Conservation (phyloP, 2,888 invertebrate genomes). For the Calameuta pallipes region DNA sequence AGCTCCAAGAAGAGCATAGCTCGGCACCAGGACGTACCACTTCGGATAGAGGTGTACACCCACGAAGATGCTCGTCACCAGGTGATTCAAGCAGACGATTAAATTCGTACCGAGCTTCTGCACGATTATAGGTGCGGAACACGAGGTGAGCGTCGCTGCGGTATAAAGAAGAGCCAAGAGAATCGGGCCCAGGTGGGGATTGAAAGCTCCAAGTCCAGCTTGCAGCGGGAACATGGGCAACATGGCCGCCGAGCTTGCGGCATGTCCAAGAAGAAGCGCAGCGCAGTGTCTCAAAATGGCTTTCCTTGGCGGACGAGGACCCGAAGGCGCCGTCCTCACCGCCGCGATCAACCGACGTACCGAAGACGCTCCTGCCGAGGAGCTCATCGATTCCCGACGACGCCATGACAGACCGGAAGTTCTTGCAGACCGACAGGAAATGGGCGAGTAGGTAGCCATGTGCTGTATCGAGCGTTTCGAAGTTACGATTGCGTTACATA, state of each 20-base stretch:
- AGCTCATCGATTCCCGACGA: constrained; percentile 68
- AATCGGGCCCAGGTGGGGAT: constrained; percentile 66
- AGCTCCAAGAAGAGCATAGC: constrained; percentile 55
- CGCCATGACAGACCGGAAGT: constrained; percentile 67
- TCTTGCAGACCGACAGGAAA: constrained; percentile 68
- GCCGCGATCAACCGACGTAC: constrained; percentile 78
- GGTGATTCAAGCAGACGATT: constrained; percentile 60
- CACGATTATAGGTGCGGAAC: constrained; percentile 68
- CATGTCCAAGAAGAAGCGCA: constrained; percentile 69
- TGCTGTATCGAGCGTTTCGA: constrained; percentile 54
- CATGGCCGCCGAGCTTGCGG: constrained; percentile 74
- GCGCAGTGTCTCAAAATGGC: constrained; percentile 62
- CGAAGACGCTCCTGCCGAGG: constrained; percentile 72
- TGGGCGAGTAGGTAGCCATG: constrained; percentile 72
- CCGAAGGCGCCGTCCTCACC: constrained; percentile 56
- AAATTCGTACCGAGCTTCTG: constrained; percentile 69
- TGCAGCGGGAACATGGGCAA: constrained; percentile 73
- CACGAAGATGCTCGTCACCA: constrained; percentile 57
- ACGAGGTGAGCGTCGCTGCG: constrained; percentile 52
- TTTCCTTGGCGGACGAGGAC: constrained; percentile 57
- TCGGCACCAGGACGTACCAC: constrained; percentile 57
- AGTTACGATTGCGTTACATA: neutral
- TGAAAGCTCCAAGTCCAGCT: constrained; percentile 64
- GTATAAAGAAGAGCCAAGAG: constrained; percentile 58
- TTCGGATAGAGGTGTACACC: constrained; percentile 57